Base-by-base conservation (phyloP, 2,797 vertebrate genomes). In the Rhabdomys pumilio region DNA sequence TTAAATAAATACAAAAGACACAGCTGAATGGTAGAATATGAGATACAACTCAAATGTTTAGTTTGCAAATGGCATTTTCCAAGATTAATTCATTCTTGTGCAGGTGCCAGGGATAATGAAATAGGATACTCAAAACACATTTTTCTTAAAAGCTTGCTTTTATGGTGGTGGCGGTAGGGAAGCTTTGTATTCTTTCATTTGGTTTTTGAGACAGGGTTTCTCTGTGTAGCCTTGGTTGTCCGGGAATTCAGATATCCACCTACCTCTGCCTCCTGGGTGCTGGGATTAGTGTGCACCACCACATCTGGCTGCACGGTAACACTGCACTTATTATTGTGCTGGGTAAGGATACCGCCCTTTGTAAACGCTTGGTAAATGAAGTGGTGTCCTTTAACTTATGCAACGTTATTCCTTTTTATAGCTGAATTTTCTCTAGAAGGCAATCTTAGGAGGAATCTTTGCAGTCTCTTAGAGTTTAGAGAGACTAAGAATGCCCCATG, bases 341-440 rank as follows among this genome's bases (percentile, higher is more conserved):
- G 76, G 5, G 13, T 94, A 84, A 76, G 72, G 69, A 93, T 47
- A 89, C 93, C 91, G 50, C 55, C 31, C n/a, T 67, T 83, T 88
- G 38, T 59, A 92, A 82, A 38, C 38, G 4, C 38, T 79, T 96
- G 72, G 53, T 63, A 86, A 92, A 85, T 14, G 5, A 93, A 73
- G 73, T n/a, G 47, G 50, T 90, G 17, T 34, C 24, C 47, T 85
- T 73, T 95, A 75, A n/a, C 38, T 95, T 91, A 86, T 65, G 9
- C 72, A 90, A 77, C 41, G 77, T 63, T 76, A 13, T 47, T 76
- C 38, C 6, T 81, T 86, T 94, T 93, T 90, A 14, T 67, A 92
- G 91, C 6, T 89, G 22, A 84, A 89, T 67, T 92, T 90, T 59
- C 85, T 75, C 88, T 88, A 82, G 91, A 91, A 85, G 61, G 76